A percentile compares a stretch with the other conserved stretches of the same genome.
Conservation (phyloP, 2,797 vertebrate genomes). For the Calcarius lapponicus region DNA sequence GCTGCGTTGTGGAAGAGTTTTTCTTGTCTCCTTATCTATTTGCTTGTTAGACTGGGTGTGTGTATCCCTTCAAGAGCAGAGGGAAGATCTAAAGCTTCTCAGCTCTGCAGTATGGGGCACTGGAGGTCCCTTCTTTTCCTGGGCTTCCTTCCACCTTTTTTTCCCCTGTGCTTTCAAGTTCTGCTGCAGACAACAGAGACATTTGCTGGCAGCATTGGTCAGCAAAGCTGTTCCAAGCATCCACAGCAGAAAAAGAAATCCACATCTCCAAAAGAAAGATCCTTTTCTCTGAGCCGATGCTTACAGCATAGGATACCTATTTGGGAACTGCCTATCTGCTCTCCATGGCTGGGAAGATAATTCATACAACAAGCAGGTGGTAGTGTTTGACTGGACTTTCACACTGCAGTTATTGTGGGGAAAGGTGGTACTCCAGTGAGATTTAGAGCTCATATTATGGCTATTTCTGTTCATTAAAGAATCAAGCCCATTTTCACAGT, state of each 20-base stretch:
- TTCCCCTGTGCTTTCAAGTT: neutral
- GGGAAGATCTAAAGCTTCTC: neutral
- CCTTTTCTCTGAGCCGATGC: neutral
- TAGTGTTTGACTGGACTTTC: neutral
- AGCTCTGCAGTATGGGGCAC: neutral
- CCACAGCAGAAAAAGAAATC: neutral
- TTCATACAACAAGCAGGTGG: neutral
- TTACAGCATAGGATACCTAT: neutral
- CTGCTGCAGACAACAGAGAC: neutral
- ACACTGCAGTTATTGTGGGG: neutral
- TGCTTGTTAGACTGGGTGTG: neutral
- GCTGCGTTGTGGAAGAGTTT: neutral
- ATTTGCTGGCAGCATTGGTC: neutral
- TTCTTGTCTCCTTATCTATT: neutral
- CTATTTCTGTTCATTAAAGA: neutral
- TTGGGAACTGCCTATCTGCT: neutral
- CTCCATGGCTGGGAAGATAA: neutral
- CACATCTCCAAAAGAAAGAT: neutral
- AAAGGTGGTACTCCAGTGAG: neutral
- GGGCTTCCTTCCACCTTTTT: neutral
- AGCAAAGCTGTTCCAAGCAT: neutral
- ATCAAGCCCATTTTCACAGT: neutral
- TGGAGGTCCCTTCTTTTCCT: neutral
- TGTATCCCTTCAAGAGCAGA: neutral
- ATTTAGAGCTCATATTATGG: neutral